Evolutionary conservation across 2,113 vertebrate species (phyloP), one percentile per base, ranked within the genome.

Genomic region (Ellobius talpinus): DNA sequence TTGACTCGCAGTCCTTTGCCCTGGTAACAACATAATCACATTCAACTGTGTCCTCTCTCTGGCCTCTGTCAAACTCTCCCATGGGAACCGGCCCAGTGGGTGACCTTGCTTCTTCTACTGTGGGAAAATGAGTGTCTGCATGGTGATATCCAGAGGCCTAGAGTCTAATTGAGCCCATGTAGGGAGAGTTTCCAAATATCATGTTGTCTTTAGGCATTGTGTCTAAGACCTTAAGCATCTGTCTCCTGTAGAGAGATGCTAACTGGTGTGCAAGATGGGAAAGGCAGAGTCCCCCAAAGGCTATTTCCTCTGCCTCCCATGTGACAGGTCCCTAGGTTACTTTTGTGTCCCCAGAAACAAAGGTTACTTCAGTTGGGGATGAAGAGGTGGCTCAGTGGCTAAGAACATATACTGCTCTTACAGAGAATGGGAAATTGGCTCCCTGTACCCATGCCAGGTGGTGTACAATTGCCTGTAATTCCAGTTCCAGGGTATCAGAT

Each of bases 31-130:
- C 90, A 39, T 61, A 82, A 85, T 95, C n/a, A 85, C 58, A 29
- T 86, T 94, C 55, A 65, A 6, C 29, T 24, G 8, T 50, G 65
- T 70, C 79, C 70, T 91, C 47, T 86, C 81, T 87, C 76, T 84
- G 82, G 65, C 84, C 87, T 31, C 58, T 93, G 39, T 89, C 87
- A 92, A 17, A 68, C 33, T 91, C n/a, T 86, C 77, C 78, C 88
- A 24, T 61, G 68, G 77, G 72, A 92, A 55, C 85, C 78, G 93
- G 39, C 39, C 55, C 81, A 95, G 21, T 26, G 91, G 31, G 52
- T 47, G 45, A 82, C 81, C 66, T 87, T 94, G 70, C 77, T 88
- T 52, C 93, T 77, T 52, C 61, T 47, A 31, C 39, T 68, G 7
- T 88, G 84, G 47, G 58, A 45, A 87, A 86, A 82, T 8, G 4